A percentile compares a stretch with the other conserved stretches of the same genome.
phyloP scores from a whole-genome alignment of 2,113 vertebrate species.

The Sinocyclocheilus grahami region DNA sequence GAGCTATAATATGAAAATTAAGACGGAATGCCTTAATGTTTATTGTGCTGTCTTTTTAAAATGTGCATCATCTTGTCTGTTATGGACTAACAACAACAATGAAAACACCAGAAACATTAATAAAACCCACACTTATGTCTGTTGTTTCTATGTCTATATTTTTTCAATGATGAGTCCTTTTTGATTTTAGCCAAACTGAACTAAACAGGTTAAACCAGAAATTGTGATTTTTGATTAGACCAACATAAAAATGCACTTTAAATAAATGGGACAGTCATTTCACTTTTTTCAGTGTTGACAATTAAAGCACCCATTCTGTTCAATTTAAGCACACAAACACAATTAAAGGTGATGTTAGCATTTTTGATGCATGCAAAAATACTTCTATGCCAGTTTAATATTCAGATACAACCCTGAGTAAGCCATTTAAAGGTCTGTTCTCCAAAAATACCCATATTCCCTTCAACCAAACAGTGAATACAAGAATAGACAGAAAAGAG shows the following conservation, averaged over 20 bases:
- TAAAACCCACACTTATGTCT: background rate
- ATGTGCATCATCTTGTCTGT: background rate
- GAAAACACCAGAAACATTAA: background rate
- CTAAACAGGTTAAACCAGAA: background rate
- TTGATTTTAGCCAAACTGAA: background rate
- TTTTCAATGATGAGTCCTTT: no score
- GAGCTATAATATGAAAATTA: background rate
- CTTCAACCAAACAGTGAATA: constrained; percentile 34
- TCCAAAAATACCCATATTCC: background rate
- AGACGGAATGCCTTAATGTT: background rate
- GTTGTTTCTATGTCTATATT: background rate
- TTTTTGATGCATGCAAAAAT: background rate
- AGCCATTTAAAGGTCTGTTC: background rate
- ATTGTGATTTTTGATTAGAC: background rate
- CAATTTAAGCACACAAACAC: constrained; percentile 14
- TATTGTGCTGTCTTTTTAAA: background rate
- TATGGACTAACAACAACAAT: background rate
- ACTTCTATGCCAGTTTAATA: background rate
- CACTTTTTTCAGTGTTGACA: constrained; percentile 48
- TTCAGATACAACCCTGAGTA: background rate
- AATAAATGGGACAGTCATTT: no score
- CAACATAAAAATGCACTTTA: background rate
- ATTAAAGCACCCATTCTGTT: constrained; percentile 57
- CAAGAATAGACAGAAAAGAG: constrained; percentile 31
- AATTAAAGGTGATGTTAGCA: background rate